A percentile compares a stretch with the other conserved stretches of the same genome.
These are phyloP conservation scores for Sardinella longiceps DNA, from an alignment of 2,797 vertebrate species.

Conservation along the genomic window DNA sequence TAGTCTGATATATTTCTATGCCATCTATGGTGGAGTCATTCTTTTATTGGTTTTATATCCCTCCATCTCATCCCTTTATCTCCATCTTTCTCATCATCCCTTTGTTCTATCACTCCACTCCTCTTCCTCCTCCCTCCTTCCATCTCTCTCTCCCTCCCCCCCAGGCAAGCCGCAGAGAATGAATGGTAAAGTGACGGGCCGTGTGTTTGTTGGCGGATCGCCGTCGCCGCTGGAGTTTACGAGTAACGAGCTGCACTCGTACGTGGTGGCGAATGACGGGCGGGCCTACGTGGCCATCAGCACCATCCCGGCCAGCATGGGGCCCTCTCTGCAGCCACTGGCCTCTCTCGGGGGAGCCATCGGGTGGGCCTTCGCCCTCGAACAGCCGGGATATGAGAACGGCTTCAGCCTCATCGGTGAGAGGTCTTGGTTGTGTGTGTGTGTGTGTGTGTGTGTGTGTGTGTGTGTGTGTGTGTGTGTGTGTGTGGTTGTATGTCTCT, in stretches of 20 bases:
- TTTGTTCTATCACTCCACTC: neutral
- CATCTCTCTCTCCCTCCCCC: neutral
- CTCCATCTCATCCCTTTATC: neutral
- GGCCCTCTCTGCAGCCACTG: conserved; percentile 86
- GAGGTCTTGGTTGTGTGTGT: neutral
- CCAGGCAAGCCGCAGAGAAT: conserved; percentile 93
- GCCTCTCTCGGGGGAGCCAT: conserved; percentile 87
- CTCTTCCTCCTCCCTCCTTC: neutral
- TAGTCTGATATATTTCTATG: neutral
- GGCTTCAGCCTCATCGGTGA: conserved; percentile 94
- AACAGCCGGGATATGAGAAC: conserved; percentile 90
- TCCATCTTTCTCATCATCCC: neutral
- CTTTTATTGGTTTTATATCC: neutral
- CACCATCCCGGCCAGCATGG: conserved; percentile 80
- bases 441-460: neutral
- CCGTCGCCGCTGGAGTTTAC: conserved; percentile 75
- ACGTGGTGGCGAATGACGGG: conserved; percentile 92
- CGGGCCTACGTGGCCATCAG: conserved; percentile 95
- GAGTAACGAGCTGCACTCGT: conserved; percentile 93
- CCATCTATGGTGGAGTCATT: neutral
- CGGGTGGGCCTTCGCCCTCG: conserved; percentile 95
- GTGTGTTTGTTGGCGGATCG: conserved; percentile 82
- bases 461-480: too few relatives aligned
- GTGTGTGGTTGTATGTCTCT: too few relatives aligned
- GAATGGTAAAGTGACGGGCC: conserved; percentile 90